phyloP scores from a whole-genome alignment of 2,888 invertebrate species.

The Hedya salicella region DNA sequence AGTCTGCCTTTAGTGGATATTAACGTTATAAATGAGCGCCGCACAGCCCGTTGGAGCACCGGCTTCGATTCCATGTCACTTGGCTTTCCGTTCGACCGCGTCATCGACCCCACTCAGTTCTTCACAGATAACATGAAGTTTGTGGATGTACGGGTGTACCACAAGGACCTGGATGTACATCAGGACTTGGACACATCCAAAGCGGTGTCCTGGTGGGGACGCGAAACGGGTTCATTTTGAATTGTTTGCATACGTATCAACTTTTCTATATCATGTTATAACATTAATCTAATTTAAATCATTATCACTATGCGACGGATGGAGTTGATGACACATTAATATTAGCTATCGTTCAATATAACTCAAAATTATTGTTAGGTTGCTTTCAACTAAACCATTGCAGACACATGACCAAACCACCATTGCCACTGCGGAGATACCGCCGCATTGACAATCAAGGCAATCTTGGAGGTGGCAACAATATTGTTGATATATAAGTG shows the following conservation, averaged over 20 bases:
- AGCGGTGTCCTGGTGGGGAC: constrained; percentile 57
- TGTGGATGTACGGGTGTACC: constrained; percentile 87
- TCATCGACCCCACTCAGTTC: constrained; percentile 84
- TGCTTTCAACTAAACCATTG: too few species aligned
- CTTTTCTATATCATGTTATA: too few species aligned
- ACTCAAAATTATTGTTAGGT: background rate
- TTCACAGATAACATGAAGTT: constrained; percentile 88
- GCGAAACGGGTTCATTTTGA: too few species aligned
- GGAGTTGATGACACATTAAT: too few species aligned
- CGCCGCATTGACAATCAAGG: too few species aligned
- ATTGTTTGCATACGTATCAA: constrained; percentile 71
- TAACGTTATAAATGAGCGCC: constrained; percentile 78
- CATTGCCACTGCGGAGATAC: too few species aligned
- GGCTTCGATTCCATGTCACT: constrained; percentile 87
- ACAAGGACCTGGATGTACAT: constrained; percentile 77
- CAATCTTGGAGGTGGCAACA: too few species aligned
- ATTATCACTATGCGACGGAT: too few species aligned
- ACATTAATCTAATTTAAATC: too few species aligned
- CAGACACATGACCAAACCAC: too few species aligned
- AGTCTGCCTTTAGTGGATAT: constrained; percentile 76
- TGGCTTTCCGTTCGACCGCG: constrained; percentile 91
- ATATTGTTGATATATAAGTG: too few species aligned
- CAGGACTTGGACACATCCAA: constrained; percentile 57
- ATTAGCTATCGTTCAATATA: too few species aligned
- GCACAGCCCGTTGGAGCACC: constrained; percentile 81